These are phyloP conservation scores for Micrasema longulum DNA, from an alignment of 1,140 invertebrate genomes.

Conservation along the genomic window DNA sequence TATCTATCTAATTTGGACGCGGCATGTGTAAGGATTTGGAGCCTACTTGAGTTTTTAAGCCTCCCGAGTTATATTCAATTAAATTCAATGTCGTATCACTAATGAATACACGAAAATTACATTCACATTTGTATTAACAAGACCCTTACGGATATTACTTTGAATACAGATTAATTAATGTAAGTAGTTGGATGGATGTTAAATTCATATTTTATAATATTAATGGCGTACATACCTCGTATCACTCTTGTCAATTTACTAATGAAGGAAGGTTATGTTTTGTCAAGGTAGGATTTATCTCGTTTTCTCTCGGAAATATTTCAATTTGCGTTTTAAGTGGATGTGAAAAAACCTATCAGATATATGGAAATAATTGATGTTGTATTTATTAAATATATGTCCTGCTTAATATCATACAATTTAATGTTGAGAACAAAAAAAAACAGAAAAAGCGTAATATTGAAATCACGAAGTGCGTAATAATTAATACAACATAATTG, in stretches of 20 bases:
- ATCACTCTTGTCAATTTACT: constrained; percentile 31
- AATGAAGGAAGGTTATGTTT: constrained; percentile 9
- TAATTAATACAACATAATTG: no score
- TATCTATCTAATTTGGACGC: constrained; percentile 52
- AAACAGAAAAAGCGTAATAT: no score
- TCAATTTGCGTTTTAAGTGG: no score
- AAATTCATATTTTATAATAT: constrained; percentile 33
- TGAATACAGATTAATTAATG: constrained; percentile 34
- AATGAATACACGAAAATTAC: constrained; percentile 44
- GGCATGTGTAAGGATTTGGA: constrained; percentile 54
- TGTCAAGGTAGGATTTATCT: no score
- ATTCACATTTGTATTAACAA: constrained; percentile 42
- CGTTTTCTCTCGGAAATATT: no score
- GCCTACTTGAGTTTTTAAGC: constrained; percentile 54
- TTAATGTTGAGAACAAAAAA: no score
- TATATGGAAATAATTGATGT: no score
- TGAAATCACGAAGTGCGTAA: no score
- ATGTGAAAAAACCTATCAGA: no score
- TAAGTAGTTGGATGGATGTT: constrained; percentile 32
- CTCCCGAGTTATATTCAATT: constrained; percentile 52
- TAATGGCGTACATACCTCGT: constrained; percentile 19
- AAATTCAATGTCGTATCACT: constrained; percentile 45
- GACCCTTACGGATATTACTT: constrained; percentile 38
- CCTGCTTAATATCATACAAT: no score
- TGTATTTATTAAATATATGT: no score